Conservation (phyloP, 2,797 vertebrate species). For the Sebastes vulpes region DNA sequence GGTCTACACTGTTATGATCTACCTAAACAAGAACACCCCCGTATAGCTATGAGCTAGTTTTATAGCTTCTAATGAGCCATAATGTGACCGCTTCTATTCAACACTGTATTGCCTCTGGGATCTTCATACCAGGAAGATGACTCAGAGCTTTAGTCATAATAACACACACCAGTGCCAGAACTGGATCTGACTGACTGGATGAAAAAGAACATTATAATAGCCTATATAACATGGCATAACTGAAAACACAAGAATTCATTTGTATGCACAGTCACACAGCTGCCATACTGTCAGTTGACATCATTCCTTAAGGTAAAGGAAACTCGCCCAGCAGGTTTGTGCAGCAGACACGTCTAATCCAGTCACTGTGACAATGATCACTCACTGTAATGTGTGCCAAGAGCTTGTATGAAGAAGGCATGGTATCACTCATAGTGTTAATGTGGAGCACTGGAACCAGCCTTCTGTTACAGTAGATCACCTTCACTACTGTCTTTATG, state of each 20-base stretch:
- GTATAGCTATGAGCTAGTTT: background rate
- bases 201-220: background rate
- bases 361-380: background rate
- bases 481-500: background rate
- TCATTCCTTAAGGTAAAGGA: background rate
- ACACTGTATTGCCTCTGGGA: background rate
- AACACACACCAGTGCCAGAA: background rate
- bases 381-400: background rate
- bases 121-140: background rate
- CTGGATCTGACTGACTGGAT: background rate
- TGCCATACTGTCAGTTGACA: background rate
- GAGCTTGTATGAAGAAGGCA: background rate
- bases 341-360: background rate
- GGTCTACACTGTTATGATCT: background rate
- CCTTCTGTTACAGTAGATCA: background rate
- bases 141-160: background rate
- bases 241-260: background rate
- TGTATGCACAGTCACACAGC: background rate
- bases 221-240: background rate
- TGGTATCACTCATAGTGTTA: background rate
- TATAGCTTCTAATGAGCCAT: background rate
- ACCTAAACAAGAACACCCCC: too few species aligned
- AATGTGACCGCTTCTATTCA: background rate
- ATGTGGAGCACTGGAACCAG: background rate
- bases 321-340: slow-evolving; percentile 45